phyloP scores from a whole-genome alignment of 2,113 vertebrate species.

The Elgaria multicarinata region DNA sequence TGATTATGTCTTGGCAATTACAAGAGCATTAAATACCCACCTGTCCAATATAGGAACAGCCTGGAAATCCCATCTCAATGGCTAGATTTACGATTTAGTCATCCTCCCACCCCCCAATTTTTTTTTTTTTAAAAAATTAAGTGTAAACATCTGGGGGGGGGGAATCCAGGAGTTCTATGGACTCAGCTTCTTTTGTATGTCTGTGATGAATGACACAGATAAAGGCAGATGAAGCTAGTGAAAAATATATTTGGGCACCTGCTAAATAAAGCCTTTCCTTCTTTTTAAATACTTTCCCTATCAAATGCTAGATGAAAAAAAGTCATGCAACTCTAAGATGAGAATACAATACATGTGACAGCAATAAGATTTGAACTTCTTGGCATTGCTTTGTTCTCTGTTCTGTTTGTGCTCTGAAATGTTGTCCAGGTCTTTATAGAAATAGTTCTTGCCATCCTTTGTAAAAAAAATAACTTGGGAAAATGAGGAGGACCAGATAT shows the following conservation, averaged over 20 bases:
- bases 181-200: neutral
- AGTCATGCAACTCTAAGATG: neutral
- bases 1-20: neutral
- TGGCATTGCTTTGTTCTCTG: neutral
- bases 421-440: neutral
- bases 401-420: neutral
- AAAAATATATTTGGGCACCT: neutral
- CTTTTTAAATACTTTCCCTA: neutral
- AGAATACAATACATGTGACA: neutral
- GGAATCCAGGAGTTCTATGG: neutral
- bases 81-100: neutral
- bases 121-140: no score
- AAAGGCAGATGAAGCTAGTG: neutral
- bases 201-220: neutral
- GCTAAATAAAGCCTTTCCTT: neutral
- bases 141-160: neutral
- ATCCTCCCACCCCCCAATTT: neutral
- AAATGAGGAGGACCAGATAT: no score
- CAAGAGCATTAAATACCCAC: neutral
- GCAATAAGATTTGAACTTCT: neutral
- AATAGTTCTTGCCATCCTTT: neutral
- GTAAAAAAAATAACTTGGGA: neutral
- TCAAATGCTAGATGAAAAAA: neutral
- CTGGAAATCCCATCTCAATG: slow-evolving; percentile 1
- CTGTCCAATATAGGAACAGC: neutral